These are phyloP conservation scores for Zaprionus taronus DNA, from an alignment of 1,140 invertebrate genomes.

Conservation along the genomic window DNA sequence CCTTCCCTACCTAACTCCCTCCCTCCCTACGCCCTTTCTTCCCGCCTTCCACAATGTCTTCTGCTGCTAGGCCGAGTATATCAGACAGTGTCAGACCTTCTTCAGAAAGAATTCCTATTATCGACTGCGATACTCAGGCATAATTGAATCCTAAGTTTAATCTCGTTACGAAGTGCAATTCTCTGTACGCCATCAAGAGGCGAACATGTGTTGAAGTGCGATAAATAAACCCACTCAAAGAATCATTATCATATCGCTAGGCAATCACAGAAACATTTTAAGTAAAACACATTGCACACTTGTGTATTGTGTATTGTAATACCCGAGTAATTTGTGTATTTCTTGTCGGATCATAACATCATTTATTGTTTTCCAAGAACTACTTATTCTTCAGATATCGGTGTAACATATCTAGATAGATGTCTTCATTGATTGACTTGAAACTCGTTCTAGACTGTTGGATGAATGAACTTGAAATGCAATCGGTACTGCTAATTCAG, in stretches of 20 bases:
- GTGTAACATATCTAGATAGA: no score
- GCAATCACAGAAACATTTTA: neutral
- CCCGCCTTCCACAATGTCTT: neutral
- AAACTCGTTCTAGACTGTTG: no score
- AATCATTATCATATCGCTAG: neutral
- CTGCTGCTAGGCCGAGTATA: neutral
- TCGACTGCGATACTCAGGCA: conserved; percentile 3
- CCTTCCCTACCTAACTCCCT: no score
- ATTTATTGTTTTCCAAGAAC: no score
- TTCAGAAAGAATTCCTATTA: conserved; percentile 24
- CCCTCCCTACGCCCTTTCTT: no score
- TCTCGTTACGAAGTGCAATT: conserved; percentile 5
- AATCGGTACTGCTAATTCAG: no score
- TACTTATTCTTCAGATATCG: no score
- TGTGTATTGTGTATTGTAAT: no score
- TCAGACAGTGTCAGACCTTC: conserved; percentile 30
- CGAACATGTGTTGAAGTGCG: conserved; percentile 18
- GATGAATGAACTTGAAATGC: no score
- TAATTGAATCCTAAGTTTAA: conserved; percentile 29
- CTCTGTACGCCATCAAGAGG: neutral
- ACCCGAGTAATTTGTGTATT: neutral
- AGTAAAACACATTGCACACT: neutral
- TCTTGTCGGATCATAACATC: neutral
- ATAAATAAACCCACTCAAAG: neutral
- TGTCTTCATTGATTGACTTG: no score